Evolutionary conservation across 1,140 invertebrate species (phyloP).

Genomic region (Drosophila takahashii): DNA sequence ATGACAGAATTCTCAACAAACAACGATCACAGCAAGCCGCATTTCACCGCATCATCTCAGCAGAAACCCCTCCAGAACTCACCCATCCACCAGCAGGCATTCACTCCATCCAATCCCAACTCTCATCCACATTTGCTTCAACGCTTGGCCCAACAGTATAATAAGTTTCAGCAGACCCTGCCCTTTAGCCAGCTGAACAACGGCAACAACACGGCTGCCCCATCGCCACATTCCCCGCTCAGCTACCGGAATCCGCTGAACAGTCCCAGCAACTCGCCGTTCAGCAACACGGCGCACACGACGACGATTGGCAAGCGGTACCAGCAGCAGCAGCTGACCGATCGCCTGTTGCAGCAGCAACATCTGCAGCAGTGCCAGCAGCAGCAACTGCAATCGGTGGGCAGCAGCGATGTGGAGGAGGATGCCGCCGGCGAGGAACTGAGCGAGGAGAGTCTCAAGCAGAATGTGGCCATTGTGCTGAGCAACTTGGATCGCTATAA

Average conservation of each 20-base stretch:
- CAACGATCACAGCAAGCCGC: conserved; percentile 79
- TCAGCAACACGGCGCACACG: conserved; percentile 50
- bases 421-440: conserved; percentile 63
- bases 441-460: conserved; percentile 83
- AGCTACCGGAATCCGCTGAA: conserved; percentile 76
- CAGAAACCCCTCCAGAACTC: conserved; percentile 76
- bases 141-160: conserved; percentile 59
- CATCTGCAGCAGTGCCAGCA: conserved; percentile 77
- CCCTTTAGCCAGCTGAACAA: conserved; percentile 62
- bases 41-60: conserved; percentile 71
- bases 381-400: conserved; percentile 70
- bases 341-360: conserved; percentile 79
- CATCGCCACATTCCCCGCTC: conserved; percentile 69
- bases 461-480: conserved; percentile 84
- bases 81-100: conserved; percentile 55
- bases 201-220: conserved; percentile 76
- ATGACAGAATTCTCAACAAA: conserved; percentile 85
- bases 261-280: conserved; percentile 74
- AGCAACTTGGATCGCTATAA: conserved; percentile 84
- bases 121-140: conserved; percentile 56
- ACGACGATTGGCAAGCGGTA: conserved; percentile 62
- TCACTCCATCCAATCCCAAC: conserved; percentile 31
- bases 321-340: conserved; percentile 80
- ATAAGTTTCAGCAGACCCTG: conserved; percentile 37
- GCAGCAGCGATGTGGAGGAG: conserved; percentile 37